Evolutionary conservation across 2,113 vertebrate genomes (phyloP), one percentile per base, ranked within the genome.

Genomic region (Rallus limicola): DNA sequence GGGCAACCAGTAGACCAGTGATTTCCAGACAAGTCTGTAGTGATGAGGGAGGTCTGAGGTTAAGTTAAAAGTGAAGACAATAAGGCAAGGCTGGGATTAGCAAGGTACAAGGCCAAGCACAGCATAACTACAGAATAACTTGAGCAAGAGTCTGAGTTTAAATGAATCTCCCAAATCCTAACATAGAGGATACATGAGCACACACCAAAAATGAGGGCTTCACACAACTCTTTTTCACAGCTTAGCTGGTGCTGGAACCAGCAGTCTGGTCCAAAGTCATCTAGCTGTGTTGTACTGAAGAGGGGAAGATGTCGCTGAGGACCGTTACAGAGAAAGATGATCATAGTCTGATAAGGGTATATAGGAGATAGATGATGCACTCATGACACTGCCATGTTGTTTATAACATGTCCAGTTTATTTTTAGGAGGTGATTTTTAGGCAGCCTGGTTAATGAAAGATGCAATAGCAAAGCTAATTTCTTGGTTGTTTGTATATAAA

Each of bases 231-330:
- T n/a, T 86, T 86, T 59, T 64, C 42, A 71, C 38, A 72, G 25
- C 38, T 46, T 52, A 26, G 20, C 21, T 81, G 3, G 77, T 76
- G 48, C 44, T 46, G 44, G 44, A 18, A 46, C 44, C 18, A 19
- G 59, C 44, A 77, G 48, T 26, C 13, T 89, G 16, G 26, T 63
- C 16, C 59, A 31, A 63, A 21, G 21, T 46, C 48, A 13, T 48
- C 25, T 2, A 78, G 50, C 6, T 53, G 4, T 36, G 78, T 40
- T 56, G 12, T 16, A 53, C 26, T 2, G 0, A 0, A 4, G 7
- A 82, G 46, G 8, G 25, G 44, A 74, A 86, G 82, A 19, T 15
- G 15, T 36, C 74, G 48, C 34, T 68, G 34, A 38, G 23, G 13
- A 89, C 3, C 2, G 0, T 13, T 40, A 29, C 23, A 65, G 21